Percentiles rank a stretch among this genome's conserved stretches.
Conservation (phyloP, 2,888 invertebrate genomes). For the Glaucopsyche alexis region DNA sequence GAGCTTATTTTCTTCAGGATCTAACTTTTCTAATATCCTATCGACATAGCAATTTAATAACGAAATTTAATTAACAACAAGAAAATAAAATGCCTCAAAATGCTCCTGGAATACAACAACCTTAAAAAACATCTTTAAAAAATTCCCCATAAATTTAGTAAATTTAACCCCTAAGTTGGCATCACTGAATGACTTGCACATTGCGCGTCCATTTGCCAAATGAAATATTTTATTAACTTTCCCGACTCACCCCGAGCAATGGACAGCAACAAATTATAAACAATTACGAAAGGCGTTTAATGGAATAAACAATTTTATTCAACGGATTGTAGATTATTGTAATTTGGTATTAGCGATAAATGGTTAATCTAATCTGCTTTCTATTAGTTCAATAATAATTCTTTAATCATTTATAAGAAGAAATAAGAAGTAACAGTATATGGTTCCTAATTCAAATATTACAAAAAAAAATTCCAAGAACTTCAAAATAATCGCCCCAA, state of each 20-base stretch:
- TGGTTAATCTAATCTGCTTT: neutral
- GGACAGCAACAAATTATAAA: constrained; percentile 28
- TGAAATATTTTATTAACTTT: constrained; percentile 31
- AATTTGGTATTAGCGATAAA: neutral
- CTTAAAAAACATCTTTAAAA: too few species aligned
- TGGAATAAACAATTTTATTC: constrained; percentile 2
- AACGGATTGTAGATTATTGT: constrained; percentile 9
- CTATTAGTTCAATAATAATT: neutral
- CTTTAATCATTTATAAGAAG: neutral
- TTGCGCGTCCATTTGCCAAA: constrained; percentile 30
- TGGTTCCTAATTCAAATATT: too few species aligned
- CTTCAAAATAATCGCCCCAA: neutral
- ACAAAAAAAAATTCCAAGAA: neutral
- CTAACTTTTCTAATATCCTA: too few species aligned
- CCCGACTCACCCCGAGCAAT: constrained; percentile 17
- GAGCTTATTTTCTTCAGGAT: too few species aligned
- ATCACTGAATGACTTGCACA: constrained; percentile 30
- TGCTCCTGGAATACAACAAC: too few species aligned
- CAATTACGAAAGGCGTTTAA: constrained; percentile 13
- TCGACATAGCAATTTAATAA: too few species aligned
- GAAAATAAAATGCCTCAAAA: too few species aligned
- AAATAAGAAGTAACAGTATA: neutral
- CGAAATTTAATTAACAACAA: too few species aligned
- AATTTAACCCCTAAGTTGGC: neutral
- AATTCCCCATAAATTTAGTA: neutral